Percentiles rank a stretch among this genome's conserved stretches.
Conservation (phyloP, 2,888 invertebrate species). For the Andrena bicolor region DNA sequence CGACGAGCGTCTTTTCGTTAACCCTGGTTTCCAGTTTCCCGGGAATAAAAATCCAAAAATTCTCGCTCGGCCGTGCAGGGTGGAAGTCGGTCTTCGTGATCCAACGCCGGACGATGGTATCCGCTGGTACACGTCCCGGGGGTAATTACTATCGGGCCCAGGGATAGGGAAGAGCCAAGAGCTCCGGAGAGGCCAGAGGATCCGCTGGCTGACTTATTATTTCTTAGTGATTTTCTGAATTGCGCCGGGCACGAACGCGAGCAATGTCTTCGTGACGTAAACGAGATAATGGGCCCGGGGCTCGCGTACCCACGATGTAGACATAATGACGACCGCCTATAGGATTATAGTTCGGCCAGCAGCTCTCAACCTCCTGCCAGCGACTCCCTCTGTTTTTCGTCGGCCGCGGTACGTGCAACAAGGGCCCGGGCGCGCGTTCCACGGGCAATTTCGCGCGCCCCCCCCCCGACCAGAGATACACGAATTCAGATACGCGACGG, state of each 20-base stretch:
- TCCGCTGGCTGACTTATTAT: constrained; percentile 79
- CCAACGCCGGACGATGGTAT: constrained; percentile 46
- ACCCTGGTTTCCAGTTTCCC: constrained; percentile 19
- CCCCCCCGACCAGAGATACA: constrained; percentile 44
- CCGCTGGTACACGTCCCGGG: constrained; percentile 57
- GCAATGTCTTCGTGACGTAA: constrained; percentile 82
- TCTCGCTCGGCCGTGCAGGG: constrained; percentile 16
- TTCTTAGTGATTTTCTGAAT: constrained; percentile 84
- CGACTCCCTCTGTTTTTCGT: constrained; percentile 4
- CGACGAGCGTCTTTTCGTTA: not conserved
- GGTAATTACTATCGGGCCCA: constrained; percentile 68
- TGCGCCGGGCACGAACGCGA: constrained; percentile 75
- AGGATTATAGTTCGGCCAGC: constrained; percentile 77
- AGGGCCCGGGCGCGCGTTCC: not conserved
- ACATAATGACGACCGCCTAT: constrained; percentile 81
- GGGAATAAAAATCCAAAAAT: constrained; percentile 26
- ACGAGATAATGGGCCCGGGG: constrained; percentile 80
- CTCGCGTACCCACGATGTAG: constrained; percentile 80
- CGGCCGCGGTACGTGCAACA: not conserved
- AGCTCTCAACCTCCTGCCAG: constrained; percentile 65
- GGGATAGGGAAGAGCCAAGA: constrained; percentile 53
- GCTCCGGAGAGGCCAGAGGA: constrained; percentile 48
- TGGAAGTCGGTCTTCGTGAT: constrained; percentile 60
- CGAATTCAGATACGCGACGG: constrained; percentile 59
- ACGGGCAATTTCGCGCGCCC: constrained; percentile 47